These are phyloP conservation scores for Epirrhoe tristata DNA, from an alignment of 2,888 invertebrate genomes.

Conservation along the genomic window DNA sequence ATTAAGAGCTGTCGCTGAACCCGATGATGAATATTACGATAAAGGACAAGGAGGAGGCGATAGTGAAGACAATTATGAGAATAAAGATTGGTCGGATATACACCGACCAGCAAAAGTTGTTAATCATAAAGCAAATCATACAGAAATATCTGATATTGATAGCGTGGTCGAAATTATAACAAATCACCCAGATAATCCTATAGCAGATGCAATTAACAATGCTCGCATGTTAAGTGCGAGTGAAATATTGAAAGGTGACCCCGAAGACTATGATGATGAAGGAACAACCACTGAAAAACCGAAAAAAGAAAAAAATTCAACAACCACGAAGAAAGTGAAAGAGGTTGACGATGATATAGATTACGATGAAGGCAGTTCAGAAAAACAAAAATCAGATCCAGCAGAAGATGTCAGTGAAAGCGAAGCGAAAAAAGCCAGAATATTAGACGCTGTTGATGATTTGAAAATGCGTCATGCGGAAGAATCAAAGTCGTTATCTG, in stretches of 20 bases:
- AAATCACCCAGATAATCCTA: conserved; percentile 48
- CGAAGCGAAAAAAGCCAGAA: conserved; percentile 69
- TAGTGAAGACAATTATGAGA: conserved; percentile 72
- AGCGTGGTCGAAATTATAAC: conserved; percentile 71
- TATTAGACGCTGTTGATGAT: conserved; percentile 72
- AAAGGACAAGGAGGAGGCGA: conserved; percentile 68
- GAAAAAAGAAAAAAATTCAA: conserved; percentile 31
- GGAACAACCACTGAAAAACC: conserved; percentile 31
- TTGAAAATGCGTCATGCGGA: conserved; percentile 71
- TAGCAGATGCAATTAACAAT: conserved; percentile 49
- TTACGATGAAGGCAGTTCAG: conserved; percentile 55
- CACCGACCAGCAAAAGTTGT: conserved; percentile 53
- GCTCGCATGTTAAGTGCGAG: conserved; percentile 30
- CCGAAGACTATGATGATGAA: conserved; percentile 29
- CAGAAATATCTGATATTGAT: conserved; percentile 67
- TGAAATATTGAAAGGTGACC: conserved; percentile 19
- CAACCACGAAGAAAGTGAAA: conserved; percentile 32
- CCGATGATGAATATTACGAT: conserved; percentile 70
- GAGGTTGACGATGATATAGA: conserved; percentile 45
- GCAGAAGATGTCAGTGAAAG: conserved; percentile 58
- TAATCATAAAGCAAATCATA: conserved; percentile 51
- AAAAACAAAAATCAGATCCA: conserved; percentile 52
- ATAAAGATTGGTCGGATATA: conserved; percentile 74
- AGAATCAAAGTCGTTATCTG: conserved; percentile 70
- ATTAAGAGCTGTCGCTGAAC: conserved; percentile 66